Conservation (phyloP, 1,140 invertebrate species). For the Conus betulinus region DNA sequence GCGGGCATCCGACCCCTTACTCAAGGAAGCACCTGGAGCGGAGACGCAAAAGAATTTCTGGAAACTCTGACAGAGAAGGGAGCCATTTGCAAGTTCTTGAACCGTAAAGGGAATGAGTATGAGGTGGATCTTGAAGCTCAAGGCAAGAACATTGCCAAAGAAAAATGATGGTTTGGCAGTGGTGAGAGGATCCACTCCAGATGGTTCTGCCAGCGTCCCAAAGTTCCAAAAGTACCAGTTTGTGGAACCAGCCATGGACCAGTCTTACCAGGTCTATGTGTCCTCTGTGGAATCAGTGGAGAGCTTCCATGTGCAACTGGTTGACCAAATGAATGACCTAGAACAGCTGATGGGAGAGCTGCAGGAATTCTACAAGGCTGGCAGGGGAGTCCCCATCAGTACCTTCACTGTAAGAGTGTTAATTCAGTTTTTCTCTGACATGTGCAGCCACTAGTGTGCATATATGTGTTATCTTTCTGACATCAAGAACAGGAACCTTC, state of each 20-base stretch:
- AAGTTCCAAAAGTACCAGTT: constrained; percentile 51
- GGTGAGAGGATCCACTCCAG: constrained; percentile 41
- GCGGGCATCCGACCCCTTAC: constrained; percentile 57
- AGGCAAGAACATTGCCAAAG: constrained; percentile 53
- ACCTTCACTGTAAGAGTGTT: background rate
- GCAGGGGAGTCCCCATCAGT: constrained; percentile 14
- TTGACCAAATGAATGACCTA: constrained; percentile 62
- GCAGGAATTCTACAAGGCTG: constrained; percentile 42
- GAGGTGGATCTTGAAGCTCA: constrained; percentile 52
- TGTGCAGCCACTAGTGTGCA: too few species aligned
- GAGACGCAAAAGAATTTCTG: constrained; percentile 64
- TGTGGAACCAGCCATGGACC: constrained; percentile 46
- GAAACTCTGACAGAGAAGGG: constrained; percentile 61
- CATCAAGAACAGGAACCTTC: too few species aligned
- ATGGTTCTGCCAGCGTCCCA: background rate
- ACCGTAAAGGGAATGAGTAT: constrained; percentile 38
- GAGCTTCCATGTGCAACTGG: constrained; percentile 67
- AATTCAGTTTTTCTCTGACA: too few species aligned
- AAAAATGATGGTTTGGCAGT: constrained; percentile 59
- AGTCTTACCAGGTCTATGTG: constrained; percentile 48
- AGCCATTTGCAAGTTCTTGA: constrained; percentile 52
- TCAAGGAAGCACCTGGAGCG: constrained; percentile 57
- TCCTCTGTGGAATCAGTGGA: constrained; percentile 57
- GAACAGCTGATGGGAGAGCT: constrained; percentile 74
- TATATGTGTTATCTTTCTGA: too few species aligned